These are phyloP conservation scores for Thinocorus orbignyianus DNA, from an alignment of 2,113 vertebrate species.

Conservation along the genomic window DNA sequence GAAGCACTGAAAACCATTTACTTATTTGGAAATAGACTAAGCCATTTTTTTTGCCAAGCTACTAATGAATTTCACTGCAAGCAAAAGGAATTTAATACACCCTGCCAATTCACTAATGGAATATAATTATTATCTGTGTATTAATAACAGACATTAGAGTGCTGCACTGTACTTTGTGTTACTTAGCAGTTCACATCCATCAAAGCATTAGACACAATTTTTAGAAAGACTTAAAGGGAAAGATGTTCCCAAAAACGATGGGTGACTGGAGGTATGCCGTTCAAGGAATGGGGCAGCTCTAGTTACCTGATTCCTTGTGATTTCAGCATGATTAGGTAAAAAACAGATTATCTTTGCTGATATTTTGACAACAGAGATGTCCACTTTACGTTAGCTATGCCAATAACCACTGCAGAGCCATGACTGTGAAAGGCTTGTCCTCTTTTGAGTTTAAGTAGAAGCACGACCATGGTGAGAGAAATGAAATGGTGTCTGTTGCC, in stretches of 20 bases:
- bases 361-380: neutral
- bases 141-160: neutral
- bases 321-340: neutral
- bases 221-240: neutral
- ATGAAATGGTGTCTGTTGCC: neutral
- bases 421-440: neutral
- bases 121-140: neutral
- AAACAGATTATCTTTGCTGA: neutral
- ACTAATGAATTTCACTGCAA: slow-evolving; percentile 10
- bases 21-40: neutral
- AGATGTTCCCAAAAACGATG: neutral
- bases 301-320: neutral
- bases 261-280: neutral
- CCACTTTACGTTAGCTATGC: fast-evolving
- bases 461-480: neutral
- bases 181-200: neutral
- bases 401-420: neutral
- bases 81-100: neutral
- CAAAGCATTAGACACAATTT: neutral
- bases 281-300: neutral
- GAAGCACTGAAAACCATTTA: neutral
- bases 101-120: slow-evolving; percentile 42
- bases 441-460: neutral
- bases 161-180: neutral
- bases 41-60: neutral